Conservation (phyloP, 2,113 vertebrate species). For the Phrynosoma platyrhinos region DNA sequence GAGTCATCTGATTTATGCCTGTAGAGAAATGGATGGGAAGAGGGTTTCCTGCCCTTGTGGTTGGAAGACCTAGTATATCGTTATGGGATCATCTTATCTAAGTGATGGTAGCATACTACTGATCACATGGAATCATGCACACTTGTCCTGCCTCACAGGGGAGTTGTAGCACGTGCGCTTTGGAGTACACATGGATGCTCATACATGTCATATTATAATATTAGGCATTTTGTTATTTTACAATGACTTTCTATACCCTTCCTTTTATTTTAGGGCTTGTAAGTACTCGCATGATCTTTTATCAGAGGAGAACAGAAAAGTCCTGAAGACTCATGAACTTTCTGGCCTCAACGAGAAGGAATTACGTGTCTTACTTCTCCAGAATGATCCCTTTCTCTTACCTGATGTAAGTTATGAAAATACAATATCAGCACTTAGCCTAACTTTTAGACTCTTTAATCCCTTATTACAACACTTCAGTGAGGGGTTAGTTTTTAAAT, state of each 20-base stretch:
- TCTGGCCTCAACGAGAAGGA: constrained; percentile 76
- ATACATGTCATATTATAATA: neutral
- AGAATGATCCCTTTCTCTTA: constrained; percentile 78
- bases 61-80: too few relatives aligned
- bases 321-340: constrained; percentile 72
- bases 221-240: neutral
- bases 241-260: constrained; percentile 21
- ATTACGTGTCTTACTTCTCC: constrained; percentile 78
- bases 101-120: too few relatives aligned
- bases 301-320: constrained; percentile 67
- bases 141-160: too few relatives aligned
- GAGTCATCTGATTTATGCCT: too few relatives aligned
- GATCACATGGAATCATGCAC: too few relatives aligned
- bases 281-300: constrained; percentile 74
- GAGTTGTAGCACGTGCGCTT: too few relatives aligned
- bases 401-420: constrained; percentile 78
- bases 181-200: too few relatives aligned
- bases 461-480: too few relatives aligned
- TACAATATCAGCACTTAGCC: neutral
- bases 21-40: too few relatives aligned
- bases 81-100: too few relatives aligned
- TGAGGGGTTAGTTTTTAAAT: neutral
- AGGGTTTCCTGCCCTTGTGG: too few relatives aligned
- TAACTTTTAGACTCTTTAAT: too few relatives aligned
- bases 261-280: constrained; percentile 73